phyloP scores from a whole-genome alignment of 2,888 invertebrate genomes.

The Eristalinus aeneus region DNA sequence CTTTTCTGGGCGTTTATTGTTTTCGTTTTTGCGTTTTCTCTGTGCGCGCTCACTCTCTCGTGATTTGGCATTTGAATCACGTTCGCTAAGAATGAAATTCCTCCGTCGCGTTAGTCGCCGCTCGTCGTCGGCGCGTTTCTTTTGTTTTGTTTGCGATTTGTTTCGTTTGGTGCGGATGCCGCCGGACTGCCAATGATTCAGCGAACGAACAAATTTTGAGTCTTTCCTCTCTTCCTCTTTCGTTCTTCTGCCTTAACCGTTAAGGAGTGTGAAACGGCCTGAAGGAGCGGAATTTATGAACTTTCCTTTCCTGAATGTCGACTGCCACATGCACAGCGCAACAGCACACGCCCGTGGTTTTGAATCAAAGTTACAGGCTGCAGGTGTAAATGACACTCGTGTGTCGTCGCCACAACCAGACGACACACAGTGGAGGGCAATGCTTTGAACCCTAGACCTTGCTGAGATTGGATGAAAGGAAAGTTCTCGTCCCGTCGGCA shows the following conservation, averaged over 20 bases:
- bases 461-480: neutral
- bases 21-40: slow-evolving; percentile 9
- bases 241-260: neutral
- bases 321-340: neutral
- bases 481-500: neutral
- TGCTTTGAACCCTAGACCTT: neutral
- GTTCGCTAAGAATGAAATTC: slow-evolving; percentile 37
- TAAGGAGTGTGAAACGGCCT: neutral
- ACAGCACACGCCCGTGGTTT: neutral
- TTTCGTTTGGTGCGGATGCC: neutral
- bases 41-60: neutral
- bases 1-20: neutral
- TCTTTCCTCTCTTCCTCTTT: neutral
- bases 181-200: slow-evolving; percentile 21
- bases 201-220: slow-evolving; percentile 15
- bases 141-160: slow-evolving; percentile 12
- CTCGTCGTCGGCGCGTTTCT: neutral
- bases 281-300: neutral
- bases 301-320: neutral
- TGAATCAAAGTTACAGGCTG: neutral
- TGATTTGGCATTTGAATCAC: slow-evolving; percentile 43
- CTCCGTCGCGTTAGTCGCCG: neutral
- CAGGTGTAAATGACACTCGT: neutral
- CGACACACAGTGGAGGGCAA: neutral
- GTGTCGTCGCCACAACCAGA: neutral